Base-by-base conservation (phyloP, 2,797 vertebrate genomes). In the Eulemur rubriventer region DNA sequence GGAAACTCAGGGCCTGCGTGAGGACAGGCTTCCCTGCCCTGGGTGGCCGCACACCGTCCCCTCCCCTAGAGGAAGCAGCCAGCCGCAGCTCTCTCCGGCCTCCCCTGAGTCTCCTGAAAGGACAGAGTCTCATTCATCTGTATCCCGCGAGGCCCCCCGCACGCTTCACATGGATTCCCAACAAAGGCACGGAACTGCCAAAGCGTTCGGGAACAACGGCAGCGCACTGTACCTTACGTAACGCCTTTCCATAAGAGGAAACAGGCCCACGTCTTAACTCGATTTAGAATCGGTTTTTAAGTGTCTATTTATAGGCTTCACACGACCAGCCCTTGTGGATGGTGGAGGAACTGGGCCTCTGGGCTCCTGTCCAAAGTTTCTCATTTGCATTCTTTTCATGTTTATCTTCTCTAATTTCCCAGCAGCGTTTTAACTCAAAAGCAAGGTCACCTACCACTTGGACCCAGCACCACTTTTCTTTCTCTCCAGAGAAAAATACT, bases 401-500 rank as follows among this genome's bases (percentile, higher is more conserved):
- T 87, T 65, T 20, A 35, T 81, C 94, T 85, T 88, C 91, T 63
- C 86, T 83, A n/a, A 14, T 89, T 96, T 97, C 94, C 97, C 75
- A 22, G 79, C 41, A 82, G 79, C 38, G 14, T 88, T 96, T 82
- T 84, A 94, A 96, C 76, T 95, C 72, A 72, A 10, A 52, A 73
- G 72, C 94, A 97, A 97, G 91, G 87, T 92, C 96, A 80, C 70
- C 82, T 95, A 86, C 89, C 63, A 24, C 41, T 57, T 70, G 38
- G 88, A 93, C 84, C 92, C 79, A 87, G 78, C 22, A 48, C 57
- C 70, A 59, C 81, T 82, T 79, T 43, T 38, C 52, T 73, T 59
- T 52, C 80, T 75, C 70, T 65, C 70, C 48, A 46, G 88, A 87
- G 75, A 2, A 1, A 83, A 89, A 63, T 6, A 73, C 4, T 80